A percentile compares a stretch with the other conserved stretches of the same genome.
Evolutionary conservation across 1,140 invertebrate genomes (phyloP).

Genomic region (Cotesia glomerata): DNA sequence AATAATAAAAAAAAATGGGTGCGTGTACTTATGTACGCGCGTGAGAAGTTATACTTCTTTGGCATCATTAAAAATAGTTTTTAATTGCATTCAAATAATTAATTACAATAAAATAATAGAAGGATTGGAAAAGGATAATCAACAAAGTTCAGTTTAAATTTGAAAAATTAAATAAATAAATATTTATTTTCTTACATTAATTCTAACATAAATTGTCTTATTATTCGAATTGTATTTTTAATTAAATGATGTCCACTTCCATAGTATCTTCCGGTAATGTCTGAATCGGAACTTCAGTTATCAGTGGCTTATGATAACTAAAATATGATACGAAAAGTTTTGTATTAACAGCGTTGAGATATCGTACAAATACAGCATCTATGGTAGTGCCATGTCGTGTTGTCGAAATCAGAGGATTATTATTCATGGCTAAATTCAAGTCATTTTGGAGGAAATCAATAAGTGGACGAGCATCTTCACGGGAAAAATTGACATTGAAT

Average conservation of each 20-base stretch:
- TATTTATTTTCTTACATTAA: not conserved
- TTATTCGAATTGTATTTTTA: not conserved
- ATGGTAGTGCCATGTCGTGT: conserved; percentile 8
- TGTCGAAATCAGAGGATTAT: not conserved
- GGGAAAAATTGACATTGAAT: conserved; percentile 15
- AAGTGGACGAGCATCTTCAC: not conserved
- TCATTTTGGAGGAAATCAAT: conserved; percentile 3
- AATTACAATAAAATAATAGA: not conserved
- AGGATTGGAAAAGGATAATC: not conserved
- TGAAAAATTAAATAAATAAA: not conserved
- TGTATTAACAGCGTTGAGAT: not conserved
- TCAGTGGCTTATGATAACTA: conserved; percentile 7
- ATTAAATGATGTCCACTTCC: not conserved
- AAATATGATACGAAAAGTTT: not conserved
- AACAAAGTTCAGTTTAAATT: not conserved
- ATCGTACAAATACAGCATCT: conserved; percentile 17
- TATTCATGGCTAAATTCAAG: conserved; percentile 12
- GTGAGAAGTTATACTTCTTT: not conserved
- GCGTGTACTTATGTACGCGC: not conserved
- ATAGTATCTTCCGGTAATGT: not conserved
- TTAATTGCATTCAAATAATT: not conserved
- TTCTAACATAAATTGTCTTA: not conserved
- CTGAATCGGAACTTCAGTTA: not conserved
- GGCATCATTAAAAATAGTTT: not conserved
- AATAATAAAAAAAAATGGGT: not conserved